A percentile compares a stretch with the other conserved stretches of the same genome.
Evolutionary conservation across 2,888 invertebrate genomes (phyloP).

Genomic region (Lypha dubia): DNA sequence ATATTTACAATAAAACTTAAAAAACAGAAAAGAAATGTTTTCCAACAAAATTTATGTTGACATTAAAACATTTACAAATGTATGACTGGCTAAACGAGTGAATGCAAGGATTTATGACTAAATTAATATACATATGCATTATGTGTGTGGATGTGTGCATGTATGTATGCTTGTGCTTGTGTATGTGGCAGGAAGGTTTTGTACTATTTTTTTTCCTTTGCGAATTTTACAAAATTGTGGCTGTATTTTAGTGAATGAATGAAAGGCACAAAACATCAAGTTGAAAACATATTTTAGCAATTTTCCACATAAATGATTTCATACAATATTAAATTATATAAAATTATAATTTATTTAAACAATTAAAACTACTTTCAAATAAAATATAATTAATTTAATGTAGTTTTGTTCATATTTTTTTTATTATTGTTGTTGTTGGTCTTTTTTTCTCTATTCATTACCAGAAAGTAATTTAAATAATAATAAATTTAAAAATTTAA

Average conservation of each 20-base stretch:
- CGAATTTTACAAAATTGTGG: constrained; percentile 10
- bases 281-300: constrained; percentile 79
- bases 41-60: constrained; percentile 69
- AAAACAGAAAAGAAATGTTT: constrained; percentile 36
- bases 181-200: too few relatives aligned
- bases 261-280: constrained; percentile 79
- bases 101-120: constrained; percentile 47
- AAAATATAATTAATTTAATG: constrained; percentile 70
- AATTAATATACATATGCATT: background rate
- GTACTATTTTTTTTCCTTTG: background rate
- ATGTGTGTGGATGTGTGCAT: background rate
- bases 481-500: constrained; percentile 55
- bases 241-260: constrained; percentile 16
- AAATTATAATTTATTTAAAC: constrained; percentile 68
- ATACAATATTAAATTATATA: constrained; percentile 54
- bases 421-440: constrained; percentile 35
- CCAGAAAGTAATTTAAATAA: constrained; percentile 57
- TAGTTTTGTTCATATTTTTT: constrained; percentile 47
- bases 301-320: constrained; percentile 71
- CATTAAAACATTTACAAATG: constrained; percentile 65
- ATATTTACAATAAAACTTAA: constrained; percentile 15
- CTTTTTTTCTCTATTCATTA: constrained; percentile 4
- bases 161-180: too few relatives aligned
- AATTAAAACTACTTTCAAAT: constrained; percentile 71
- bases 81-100: constrained; percentile 49